Percentiles rank a stretch among this genome's conserved stretches.
phyloP scores from a whole-genome alignment of 2,797 vertebrate species.

The Helostoma temminkii region DNA sequence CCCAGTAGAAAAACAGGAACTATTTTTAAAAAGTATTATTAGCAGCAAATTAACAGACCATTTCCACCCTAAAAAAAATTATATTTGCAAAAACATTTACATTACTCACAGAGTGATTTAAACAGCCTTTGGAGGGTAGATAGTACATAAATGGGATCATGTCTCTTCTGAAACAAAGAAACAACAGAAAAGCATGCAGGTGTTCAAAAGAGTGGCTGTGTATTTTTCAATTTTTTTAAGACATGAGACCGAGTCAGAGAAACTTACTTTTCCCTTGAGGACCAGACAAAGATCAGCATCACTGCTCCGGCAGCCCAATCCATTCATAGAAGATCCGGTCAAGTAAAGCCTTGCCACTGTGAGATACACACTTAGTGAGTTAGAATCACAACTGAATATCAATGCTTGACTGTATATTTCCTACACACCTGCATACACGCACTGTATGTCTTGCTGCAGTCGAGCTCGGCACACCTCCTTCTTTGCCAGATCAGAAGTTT shows the following conservation, averaged over 20 bases:
- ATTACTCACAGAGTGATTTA: conserved; percentile 91
- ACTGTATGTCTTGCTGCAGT: conserved; percentile 91
- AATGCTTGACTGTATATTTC: background rate
- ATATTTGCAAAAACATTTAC: background rate
- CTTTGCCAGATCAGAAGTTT: conserved; percentile 87
- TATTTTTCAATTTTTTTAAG: conserved; percentile 8
- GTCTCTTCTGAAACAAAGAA: conserved; percentile 83
- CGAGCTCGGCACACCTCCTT: conserved; percentile 90
- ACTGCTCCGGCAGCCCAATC: conserved; percentile 92
- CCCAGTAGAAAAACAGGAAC: background rate
- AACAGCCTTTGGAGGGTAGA: conserved; percentile 89
- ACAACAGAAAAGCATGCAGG: conserved; percentile 1
- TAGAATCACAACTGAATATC: background rate
- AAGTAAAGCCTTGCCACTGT: conserved; percentile 90
- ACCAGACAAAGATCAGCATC: conserved; percentile 96
- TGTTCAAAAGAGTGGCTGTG: background rate
- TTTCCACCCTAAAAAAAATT: background rate
- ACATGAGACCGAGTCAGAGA: conserved; percentile 9
- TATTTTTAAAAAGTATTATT: background rate
- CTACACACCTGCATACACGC: conserved; percentile 88
- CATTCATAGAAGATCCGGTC: conserved; percentile 95
- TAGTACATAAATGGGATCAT: conserved; percentile 89
- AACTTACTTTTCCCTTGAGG: conserved; percentile 88
- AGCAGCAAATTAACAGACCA: background rate
- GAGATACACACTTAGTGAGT: conserved; percentile 19